These are phyloP conservation scores for Dyspetes luteomarginatus DNA, from an alignment of 2,888 invertebrate species.

Conservation along the genomic window DNA sequence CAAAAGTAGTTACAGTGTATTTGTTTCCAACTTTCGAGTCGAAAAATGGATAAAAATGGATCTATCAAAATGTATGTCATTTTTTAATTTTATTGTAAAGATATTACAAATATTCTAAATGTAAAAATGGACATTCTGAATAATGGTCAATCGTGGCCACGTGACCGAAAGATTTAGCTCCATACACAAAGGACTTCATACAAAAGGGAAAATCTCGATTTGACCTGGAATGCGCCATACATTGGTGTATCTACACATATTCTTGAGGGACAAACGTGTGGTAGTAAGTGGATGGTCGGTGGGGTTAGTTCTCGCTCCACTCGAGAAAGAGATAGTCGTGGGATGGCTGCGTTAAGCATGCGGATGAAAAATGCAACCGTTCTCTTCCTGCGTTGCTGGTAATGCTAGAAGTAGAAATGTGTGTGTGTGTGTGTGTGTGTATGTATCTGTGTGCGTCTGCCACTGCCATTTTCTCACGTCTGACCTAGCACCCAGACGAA, in stretches of 20 bases:
- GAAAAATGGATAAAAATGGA: too few species aligned
- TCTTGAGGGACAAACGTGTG: slow-evolving; percentile 1
- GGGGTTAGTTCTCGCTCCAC: slow-evolving; percentile 3
- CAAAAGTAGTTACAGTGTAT: too few species aligned
- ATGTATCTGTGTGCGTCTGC: slow-evolving; percentile 29
- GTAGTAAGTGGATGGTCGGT: slow-evolving; percentile 7
- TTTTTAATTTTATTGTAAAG: too few species aligned
- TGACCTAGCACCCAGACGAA: slow-evolving; percentile 73
- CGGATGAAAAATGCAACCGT: slow-evolving; percentile 76
- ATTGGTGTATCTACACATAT: too few species aligned
- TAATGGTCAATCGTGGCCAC: too few species aligned
- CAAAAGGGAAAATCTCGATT: too few species aligned
- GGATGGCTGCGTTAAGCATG: slow-evolving; percentile 71
- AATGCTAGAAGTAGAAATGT: neutral
- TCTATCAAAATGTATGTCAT: too few species aligned
- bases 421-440: neutral
- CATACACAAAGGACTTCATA: too few species aligned
- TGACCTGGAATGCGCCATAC: neutral
- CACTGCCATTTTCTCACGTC: slow-evolving; percentile 73
- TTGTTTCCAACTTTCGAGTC: too few species aligned
- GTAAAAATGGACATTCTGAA: too few species aligned
- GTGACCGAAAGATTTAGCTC: too few species aligned
- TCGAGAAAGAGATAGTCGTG: slow-evolving; percentile 22
- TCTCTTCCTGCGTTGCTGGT: slow-evolving; percentile 14
- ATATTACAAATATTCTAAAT: too few species aligned